Base-by-base conservation (phyloP, 1,140 invertebrate species). In the Trachymyrmex cornetzi region DNA sequence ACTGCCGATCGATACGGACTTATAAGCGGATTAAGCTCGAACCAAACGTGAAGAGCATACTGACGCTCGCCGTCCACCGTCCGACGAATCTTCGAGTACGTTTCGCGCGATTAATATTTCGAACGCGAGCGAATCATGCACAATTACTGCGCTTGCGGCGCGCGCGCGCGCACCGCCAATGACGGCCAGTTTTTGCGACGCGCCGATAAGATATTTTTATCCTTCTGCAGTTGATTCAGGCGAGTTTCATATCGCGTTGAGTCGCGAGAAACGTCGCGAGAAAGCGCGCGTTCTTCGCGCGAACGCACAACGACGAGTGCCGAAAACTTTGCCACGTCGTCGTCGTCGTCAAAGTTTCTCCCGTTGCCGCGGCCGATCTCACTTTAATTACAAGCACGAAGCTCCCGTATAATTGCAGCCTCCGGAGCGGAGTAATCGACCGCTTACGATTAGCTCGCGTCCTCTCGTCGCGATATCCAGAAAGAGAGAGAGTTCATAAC, bases 371-470 rank as follows among this genome's bases (percentile, higher is more conserved):
- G 55, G 30, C 59, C 77, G 86, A 82, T 87, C 86, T 87, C 80
- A 72, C 79, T 87, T 77, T 89, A 89, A 90, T 90, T 90, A 89
- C 86, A 69, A 74, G 48, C 66, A 79, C 88, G 79, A 87, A 85
- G 81, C 86, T 79, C 80, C 53, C 77, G 85, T 57, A 61, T 85
- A 85, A 69, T 85, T 84, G 79, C 71, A 22, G 59, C 57, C 38
- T 30, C 59, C 61, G 38, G 57, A 72, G 48, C 84, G 69, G 55
- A 71, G 71, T 74, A 74, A 88, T 82, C 88, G 87, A 66, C 79
- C 79, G 87, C 84, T 91, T 86, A 77, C 61, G 82, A 89, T 91
- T 90, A 72, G 80, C 55, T 57, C 77, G 59, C 80, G 81, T 86
- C 67, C 81, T 88, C 84, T 87, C 77, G 61, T 50, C 66, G 53